Percentiles rank a stretch among this genome's conserved stretches.
Conservation (phyloP, 2,113 vertebrate genomes). For the Myxocyprinus asiaticus region DNA sequence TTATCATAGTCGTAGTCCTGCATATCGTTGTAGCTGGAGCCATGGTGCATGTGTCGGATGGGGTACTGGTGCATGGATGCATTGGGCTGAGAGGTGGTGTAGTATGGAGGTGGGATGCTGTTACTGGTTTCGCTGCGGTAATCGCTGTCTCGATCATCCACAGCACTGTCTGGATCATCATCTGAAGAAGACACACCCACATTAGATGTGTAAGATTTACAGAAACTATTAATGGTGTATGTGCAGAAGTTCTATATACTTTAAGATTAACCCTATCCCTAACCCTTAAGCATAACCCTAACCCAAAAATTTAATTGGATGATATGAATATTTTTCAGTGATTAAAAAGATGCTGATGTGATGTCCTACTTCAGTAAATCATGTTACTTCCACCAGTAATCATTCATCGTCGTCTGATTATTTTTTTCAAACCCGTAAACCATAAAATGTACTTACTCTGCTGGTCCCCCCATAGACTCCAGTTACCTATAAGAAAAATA, state of each 20-base stretch:
- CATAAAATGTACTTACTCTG: conserved; percentile 85
- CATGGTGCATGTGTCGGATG: conserved; percentile 83
- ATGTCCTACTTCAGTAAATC: too few species aligned
- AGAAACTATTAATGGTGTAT: too few species aligned
- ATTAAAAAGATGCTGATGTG: too few species aligned
- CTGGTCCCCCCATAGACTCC: conserved; percentile 97
- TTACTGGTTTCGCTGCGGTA: conserved; percentile 98
- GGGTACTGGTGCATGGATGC: conserved; percentile 97
- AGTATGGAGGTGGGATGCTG: conserved; percentile 93
- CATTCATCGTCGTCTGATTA: too few species aligned
- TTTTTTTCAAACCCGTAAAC: background rate
- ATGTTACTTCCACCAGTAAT: too few species aligned
- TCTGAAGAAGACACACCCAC: conserved; percentile 71
- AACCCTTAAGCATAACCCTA: too few species aligned
- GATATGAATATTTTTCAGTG: too few species aligned
- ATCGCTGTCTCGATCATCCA: conserved; percentile 96
- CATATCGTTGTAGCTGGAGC: conserved; percentile 77
- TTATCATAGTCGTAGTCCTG: conserved; percentile 88
- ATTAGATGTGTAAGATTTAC: background rate
- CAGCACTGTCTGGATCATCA: conserved; percentile 92
- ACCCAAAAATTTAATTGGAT: too few species aligned
- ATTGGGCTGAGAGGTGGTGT: conserved; percentile 95
- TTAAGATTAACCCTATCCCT: too few species aligned
- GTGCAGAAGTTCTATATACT: too few species aligned
- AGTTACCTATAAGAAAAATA: conserved; percentile 86